Conservation (phyloP, 1,140 invertebrate genomes). For the Spodoptera frugiperda region DNA sequence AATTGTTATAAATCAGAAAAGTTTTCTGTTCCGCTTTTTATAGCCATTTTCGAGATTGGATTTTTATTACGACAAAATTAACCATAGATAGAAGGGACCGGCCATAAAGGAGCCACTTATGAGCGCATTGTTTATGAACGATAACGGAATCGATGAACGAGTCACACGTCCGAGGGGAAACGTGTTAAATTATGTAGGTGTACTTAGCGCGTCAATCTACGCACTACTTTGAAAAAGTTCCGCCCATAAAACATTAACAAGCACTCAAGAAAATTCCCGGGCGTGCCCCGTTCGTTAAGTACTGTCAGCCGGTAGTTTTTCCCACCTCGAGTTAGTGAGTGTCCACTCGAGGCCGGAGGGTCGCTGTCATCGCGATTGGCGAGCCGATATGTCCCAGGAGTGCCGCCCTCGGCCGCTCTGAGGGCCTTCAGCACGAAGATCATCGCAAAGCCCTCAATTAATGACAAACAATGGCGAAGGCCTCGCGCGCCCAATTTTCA, state of each 20-base stretch:
- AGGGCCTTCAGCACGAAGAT: conserved; percentile 72
- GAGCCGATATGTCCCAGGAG: conserved; percentile 83
- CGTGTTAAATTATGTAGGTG: conserved; percentile 84
- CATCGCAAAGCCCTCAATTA: conserved; percentile 83
- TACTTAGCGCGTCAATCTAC: conserved; percentile 84
- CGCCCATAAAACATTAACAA: conserved; percentile 86
- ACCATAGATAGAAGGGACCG: conserved; percentile 44
- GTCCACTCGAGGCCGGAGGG: conserved; percentile 74
- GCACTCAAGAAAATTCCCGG: conserved; percentile 84
- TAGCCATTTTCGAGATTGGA: conserved; percentile 63
- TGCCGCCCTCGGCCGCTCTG: conserved; percentile 69
- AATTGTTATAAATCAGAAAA: conserved; percentile 85
- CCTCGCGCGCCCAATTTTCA: conserved; percentile 79
- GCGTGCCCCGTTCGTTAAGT: conserved; percentile 81
- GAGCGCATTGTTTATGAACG: conserved; percentile 54
- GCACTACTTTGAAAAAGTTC: conserved; percentile 82
- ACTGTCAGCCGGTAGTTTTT: conserved; percentile 83
- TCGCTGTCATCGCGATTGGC: conserved; percentile 83
- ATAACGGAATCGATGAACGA: conserved; percentile 54
- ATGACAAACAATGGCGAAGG: conserved; percentile 77
- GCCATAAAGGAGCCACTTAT: not conserved
- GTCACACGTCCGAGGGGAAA: conserved; percentile 63
- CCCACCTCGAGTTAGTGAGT: conserved; percentile 72
- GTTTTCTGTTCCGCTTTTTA: conserved; percentile 72
- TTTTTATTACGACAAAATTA: conserved; percentile 73